Conservation (phyloP, 2,113 vertebrate genomes). For the Paracanthobrama guichenoti region DNA sequence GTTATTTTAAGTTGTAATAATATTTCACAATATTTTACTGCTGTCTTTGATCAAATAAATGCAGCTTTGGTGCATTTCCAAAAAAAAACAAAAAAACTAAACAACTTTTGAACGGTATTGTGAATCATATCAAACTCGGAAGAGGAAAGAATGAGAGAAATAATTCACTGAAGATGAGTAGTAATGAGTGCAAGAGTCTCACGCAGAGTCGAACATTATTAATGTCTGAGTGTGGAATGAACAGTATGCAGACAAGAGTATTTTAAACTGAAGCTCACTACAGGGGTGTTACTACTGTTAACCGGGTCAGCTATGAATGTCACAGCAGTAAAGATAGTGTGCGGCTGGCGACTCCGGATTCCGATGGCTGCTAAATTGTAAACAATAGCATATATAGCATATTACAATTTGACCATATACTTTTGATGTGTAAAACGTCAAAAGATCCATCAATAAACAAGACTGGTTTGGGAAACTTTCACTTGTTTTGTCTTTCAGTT, state of each 20-base stretch:
- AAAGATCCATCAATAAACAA: background rate
- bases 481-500: background rate
- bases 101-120: background rate
- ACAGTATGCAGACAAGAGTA: constrained; percentile 61
- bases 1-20: too few species aligned
- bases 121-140: background rate
- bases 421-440: background rate
- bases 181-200: background rate
- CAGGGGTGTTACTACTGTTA: constrained; percentile 36
- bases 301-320: constrained; percentile 55
- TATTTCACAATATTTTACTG: too few species aligned
- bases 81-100: too few species aligned
- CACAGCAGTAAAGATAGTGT: background rate
- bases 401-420: background rate
- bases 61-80: too few species aligned
- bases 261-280: constrained; percentile 57
- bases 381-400: background rate
- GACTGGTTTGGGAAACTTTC: background rate
- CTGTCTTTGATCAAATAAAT: too few species aligned
- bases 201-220: background rate
- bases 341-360: background rate
- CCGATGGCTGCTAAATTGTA: background rate
- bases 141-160: too few species aligned
- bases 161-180: background rate
- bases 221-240: constrained; percentile 56